phyloP scores from a whole-genome alignment of 53 echinoderm and acorn worm genomes.

The Antedon mediterranea region DNA sequence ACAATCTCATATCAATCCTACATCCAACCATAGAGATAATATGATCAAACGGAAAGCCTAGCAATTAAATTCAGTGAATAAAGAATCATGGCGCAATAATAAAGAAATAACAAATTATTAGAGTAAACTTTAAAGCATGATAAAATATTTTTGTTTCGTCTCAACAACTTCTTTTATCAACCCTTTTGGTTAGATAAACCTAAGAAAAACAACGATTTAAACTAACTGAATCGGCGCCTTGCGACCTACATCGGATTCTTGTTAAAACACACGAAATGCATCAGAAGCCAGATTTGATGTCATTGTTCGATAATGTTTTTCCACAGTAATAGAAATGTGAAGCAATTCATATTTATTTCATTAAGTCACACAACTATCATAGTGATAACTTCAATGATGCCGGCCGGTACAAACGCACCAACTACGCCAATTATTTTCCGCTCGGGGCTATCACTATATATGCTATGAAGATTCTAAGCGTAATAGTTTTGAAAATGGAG shows the following conservation, averaged over 20 bases:
- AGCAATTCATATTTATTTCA: conserved; percentile 1
- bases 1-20: too few relatives aligned
- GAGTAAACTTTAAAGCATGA: not conserved
- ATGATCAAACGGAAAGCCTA: too few relatives aligned
- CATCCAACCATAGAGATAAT: too few relatives aligned
- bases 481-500: not conserved
- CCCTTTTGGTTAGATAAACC: not conserved
- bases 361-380: not conserved
- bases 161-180: not conserved
- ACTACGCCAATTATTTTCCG: not conserved
- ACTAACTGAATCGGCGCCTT: not conserved
- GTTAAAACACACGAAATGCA: not conserved
- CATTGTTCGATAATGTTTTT: conserved; percentile 1
- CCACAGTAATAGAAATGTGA: not conserved
- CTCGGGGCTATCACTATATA: not conserved
- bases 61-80: too few relatives aligned
- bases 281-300: not conserved
- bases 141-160: not conserved
- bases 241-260: not conserved
- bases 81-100: not conserved
- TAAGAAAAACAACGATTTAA: not conserved
- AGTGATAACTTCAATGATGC: not conserved
- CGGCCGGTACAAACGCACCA: not conserved
- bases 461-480: not conserved
- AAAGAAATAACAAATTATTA: not conserved